phyloP scores from a whole-genome alignment of 2,113 vertebrate genomes.

The Centropristis striata region DNA sequence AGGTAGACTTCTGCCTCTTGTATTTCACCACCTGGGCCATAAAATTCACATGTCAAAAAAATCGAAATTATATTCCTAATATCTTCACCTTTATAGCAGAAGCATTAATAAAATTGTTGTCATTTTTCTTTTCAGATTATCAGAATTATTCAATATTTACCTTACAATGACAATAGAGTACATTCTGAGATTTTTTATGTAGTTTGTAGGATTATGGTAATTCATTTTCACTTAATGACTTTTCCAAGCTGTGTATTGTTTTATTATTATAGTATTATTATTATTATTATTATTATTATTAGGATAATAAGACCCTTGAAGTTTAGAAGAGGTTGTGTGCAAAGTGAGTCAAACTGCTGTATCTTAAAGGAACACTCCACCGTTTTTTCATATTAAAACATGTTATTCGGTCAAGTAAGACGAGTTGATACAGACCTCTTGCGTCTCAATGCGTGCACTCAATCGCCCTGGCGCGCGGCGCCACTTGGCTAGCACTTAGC shows the following conservation, averaged over 20 bases:
- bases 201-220: too few relatives aligned
- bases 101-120: background rate
- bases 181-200: background rate
- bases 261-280: background rate
- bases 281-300: background rate
- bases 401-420: too few relatives aligned
- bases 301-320: background rate
- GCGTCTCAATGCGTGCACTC: too few relatives aligned
- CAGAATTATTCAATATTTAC: background rate
- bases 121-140: background rate
- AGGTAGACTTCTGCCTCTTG: slow-evolving; percentile 86
- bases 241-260: too few relatives aligned
- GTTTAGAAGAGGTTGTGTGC: background rate
- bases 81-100: background rate
- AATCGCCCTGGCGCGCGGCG: too few relatives aligned
- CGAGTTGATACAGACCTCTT: too few relatives aligned
- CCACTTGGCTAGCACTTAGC: too few relatives aligned
- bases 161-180: background rate
- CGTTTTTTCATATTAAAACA: too few relatives aligned
- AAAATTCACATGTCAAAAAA: background rate
- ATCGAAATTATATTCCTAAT: background rate
- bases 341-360: background rate
- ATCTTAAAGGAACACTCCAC: too few relatives aligned
- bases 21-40: slow-evolving; percentile 85
- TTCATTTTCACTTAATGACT: background rate